Evolutionary conservation across 2,888 invertebrate species (phyloP), one percentile per base, ranked within the genome.

Genomic region (Megastigmus dorsalis): DNA sequence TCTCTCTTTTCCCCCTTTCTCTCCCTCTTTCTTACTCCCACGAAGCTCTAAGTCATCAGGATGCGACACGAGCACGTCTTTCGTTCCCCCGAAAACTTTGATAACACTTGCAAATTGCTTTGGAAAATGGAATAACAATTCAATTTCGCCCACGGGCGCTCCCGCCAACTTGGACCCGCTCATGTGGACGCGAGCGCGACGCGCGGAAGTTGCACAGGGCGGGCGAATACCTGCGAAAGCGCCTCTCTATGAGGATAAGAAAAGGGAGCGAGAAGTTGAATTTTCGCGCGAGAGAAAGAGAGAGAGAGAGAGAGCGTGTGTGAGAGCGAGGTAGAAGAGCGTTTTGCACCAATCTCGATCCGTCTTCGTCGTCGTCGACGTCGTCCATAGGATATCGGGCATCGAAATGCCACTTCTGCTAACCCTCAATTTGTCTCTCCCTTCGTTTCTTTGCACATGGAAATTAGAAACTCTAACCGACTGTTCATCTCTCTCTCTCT

Each of bases 61-160:
- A 45, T 45, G 67, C 43, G 50, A 67, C 36, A 23, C 33, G 26
- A 28, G n/a, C 30, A 41, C 66, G 28, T 48, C 69, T 59, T 57
- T 57, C 45, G 15, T 38, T 52, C 23, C 28, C 60, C 77, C 81
- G 83, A 85, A 85, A 84, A 87, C 85, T 87, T 87, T 86, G 84
- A 86, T 86, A 86, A 86, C 85, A 84, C 85, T 87, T 86, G 85
- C 84, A 87, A 87, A 87, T 87, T 86, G 87, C 86, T 87, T 87
- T 84, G 80, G 86, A 87, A 87, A 87, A 87, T 87, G 84, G 85
- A 87, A 87, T 86, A 87, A 86, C 86, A 86, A 87, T 87, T 85
- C 85, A 86, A 87, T 87, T 86, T 86, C 85, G 82, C 76, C 77
- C 80, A 78, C 33, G 55, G 33, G 79, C 77, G 77, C 75, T n/a